These are phyloP conservation scores for Archilochus colubris DNA, from an alignment of 2,113 vertebrate genomes.

Conservation along the genomic window DNA sequence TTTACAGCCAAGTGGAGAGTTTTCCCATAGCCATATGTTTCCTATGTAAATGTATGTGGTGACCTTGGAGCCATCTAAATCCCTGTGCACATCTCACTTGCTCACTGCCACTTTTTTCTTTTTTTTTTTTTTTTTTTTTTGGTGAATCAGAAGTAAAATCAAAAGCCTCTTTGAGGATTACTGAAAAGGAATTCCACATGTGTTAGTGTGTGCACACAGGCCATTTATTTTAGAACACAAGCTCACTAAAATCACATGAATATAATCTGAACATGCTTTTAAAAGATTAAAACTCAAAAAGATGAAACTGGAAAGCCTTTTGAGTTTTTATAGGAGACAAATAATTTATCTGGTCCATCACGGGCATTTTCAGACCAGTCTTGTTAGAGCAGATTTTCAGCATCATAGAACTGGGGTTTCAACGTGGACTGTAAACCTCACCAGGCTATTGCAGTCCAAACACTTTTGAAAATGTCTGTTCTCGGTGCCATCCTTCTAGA, in stretches of 20 bases:
- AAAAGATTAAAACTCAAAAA: slow-evolving; percentile 81
- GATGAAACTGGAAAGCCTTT: slow-evolving; percentile 77
- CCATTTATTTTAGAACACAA: slow-evolving; percentile 75
- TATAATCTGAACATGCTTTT: slow-evolving; percentile 82
- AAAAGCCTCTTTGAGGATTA: slow-evolving; percentile 86
- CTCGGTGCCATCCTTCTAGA: not conserved
- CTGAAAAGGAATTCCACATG: slow-evolving; percentile 84
- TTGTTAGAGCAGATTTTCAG: slow-evolving; percentile 35
- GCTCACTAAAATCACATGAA: slow-evolving; percentile 74
- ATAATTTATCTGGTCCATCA: slow-evolving; percentile 74
- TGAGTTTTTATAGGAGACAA: slow-evolving; percentile 77
- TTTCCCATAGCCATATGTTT: slow-evolving; percentile 78
- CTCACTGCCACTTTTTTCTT: slow-evolving; percentile 23
- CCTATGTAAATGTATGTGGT: slow-evolving; percentile 72
- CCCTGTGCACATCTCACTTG: slow-evolving; percentile 77
- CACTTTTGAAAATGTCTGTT: not conserved
- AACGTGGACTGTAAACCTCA: slow-evolving; percentile 8
- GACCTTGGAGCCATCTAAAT: slow-evolving; percentile 81
- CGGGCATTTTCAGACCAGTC: slow-evolving; percentile 45
- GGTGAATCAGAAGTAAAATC: slow-evolving; percentile 80
- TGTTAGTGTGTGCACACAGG: slow-evolving; percentile 75
- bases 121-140: slow-evolving; percentile 31
- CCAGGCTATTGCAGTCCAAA: slow-evolving; percentile 1
- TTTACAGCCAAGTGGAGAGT: slow-evolving; percentile 31
- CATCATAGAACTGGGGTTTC: slow-evolving; percentile 29